Evolutionary conservation across 2,888 invertebrate species (phyloP).

Genomic region (Pachymerium ferrugineum): DNA sequence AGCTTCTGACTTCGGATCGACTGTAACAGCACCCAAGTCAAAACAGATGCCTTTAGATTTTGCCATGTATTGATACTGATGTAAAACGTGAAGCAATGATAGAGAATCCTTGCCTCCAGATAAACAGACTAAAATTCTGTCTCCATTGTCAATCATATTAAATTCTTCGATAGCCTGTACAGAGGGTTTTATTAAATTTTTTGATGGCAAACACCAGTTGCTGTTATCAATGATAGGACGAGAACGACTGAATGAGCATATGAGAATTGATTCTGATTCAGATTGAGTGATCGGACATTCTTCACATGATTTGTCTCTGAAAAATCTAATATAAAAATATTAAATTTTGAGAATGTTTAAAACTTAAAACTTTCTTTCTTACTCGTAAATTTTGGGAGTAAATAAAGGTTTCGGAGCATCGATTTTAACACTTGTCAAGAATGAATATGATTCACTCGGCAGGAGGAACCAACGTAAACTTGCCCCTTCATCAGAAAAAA

Average conservation of each 20-base stretch:
- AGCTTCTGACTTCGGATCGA: constrained; percentile 61
- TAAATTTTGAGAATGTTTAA: no score
- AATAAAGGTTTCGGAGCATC: neutral
- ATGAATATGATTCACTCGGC: constrained; percentile 76
- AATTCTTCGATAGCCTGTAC: constrained; percentile 77
- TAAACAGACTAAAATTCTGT: constrained; percentile 74
- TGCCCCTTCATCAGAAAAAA: constrained; percentile 63
- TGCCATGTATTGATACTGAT: constrained; percentile 75
- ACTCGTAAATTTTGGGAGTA: constrained; percentile 17
- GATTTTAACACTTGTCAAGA: constrained; percentile 48
- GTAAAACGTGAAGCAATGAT: constrained; percentile 73
- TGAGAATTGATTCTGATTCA: no score
- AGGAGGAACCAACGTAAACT: constrained; percentile 81
- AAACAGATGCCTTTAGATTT: constrained; percentile 69
- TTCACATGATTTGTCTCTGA: no score
- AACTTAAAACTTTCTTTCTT: no score
- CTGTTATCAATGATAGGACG: no score
- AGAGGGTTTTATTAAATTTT: constrained; percentile 72
- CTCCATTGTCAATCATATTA: constrained; percentile 75
- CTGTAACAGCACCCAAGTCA: constrained; percentile 63
- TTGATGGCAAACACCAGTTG: constrained; percentile 69
- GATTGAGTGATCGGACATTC: no score
- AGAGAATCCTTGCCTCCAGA: constrained; percentile 79
- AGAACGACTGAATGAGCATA: no score
- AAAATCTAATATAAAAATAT: no score